These are phyloP conservation scores for Pseudochirops corinnae DNA, from an alignment of 2,797 vertebrate species.

Conservation along the genomic window DNA sequence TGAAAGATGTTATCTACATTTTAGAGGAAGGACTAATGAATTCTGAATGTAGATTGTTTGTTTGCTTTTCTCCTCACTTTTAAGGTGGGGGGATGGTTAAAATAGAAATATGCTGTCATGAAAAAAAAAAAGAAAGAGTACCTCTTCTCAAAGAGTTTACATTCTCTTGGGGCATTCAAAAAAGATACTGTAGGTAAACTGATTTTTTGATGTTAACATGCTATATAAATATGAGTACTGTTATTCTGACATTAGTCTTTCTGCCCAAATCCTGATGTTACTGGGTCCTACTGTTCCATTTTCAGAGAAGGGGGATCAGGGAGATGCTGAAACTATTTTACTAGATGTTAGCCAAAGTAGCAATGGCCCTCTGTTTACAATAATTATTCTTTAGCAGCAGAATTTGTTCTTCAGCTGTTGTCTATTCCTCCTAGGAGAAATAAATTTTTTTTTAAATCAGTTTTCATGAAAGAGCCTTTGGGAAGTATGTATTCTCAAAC, in stretches of 20 bases:
- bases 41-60: too few species aligned
- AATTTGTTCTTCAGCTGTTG: accelerated
- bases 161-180: neutral
- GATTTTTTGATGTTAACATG: neutral
- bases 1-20: too few species aligned
- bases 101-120: too few species aligned
- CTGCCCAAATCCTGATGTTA: accelerated
- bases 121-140: neutral
- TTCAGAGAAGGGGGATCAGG: neutral
- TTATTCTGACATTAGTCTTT: neutral
- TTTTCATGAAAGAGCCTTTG: neutral
- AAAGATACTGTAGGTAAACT: neutral
- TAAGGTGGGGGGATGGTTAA: too few species aligned
- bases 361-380: neutral
- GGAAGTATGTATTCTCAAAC: accelerated
- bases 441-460: accelerated
- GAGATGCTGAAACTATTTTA: neutral
- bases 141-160: too few species aligned
- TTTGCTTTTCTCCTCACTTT: too few species aligned
- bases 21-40: too few species aligned
- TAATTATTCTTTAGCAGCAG: neutral
- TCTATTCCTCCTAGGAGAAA: neutral
- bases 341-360: neutral
- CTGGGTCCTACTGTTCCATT: accelerated
- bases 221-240: neutral